Percentiles rank a stretch among this genome's conserved stretches.
phyloP scores from a whole-genome alignment of 1,140 invertebrate species.

The Drosophila yakuba region DNA sequence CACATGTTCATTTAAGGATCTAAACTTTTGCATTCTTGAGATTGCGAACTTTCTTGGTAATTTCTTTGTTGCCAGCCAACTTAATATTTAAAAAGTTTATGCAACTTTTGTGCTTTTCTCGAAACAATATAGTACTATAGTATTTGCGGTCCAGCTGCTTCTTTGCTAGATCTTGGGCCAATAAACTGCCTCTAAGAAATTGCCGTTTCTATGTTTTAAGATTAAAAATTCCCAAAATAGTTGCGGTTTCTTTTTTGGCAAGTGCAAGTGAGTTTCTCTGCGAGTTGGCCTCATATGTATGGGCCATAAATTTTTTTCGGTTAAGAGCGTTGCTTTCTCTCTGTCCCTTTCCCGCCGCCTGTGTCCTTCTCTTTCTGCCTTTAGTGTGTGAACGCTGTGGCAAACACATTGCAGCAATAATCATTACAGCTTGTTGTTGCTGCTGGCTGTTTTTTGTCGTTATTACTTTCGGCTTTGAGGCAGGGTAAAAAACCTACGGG shows the following conservation, averaged over 20 bases:
- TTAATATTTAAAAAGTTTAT: slow-evolving; percentile 23
- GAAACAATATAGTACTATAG: slow-evolving; percentile 9
- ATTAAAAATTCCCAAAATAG: slow-evolving; percentile 42
- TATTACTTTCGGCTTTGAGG: slow-evolving; percentile 71
- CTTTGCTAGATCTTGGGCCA: slow-evolving; percentile 3
- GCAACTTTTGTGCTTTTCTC: not conserved
- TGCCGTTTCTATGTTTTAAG: slow-evolving; percentile 26
- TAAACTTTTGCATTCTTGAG: not conserved
- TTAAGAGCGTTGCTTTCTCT: slow-evolving; percentile 32
- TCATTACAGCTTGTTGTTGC: slow-evolving; percentile 77
- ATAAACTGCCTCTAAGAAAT: slow-evolving; percentile 12
- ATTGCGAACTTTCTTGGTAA: not conserved
- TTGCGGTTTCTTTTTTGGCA: slow-evolving; percentile 27
- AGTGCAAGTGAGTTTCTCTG: slow-evolving; percentile 31
- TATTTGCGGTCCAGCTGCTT: slow-evolving; percentile 14
- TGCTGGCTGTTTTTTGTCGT: slow-evolving; percentile 63
- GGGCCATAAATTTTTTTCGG: slow-evolving; percentile 72
- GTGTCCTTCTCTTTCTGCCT: slow-evolving; percentile 5
- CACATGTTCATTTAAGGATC: not conserved
- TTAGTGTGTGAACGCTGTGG: slow-evolving; percentile 67
- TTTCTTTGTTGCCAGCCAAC: slow-evolving; percentile 4
- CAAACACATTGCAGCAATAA: slow-evolving; percentile 80
- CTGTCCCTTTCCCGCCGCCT: not conserved
- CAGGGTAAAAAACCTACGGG: not conserved
- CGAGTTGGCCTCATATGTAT: slow-evolving; percentile 56